A percentile compares a stretch with the other conserved stretches of the same genome.
Conservation (phyloP, 2,797 vertebrate genomes). For the Catharus ustulatus region DNA sequence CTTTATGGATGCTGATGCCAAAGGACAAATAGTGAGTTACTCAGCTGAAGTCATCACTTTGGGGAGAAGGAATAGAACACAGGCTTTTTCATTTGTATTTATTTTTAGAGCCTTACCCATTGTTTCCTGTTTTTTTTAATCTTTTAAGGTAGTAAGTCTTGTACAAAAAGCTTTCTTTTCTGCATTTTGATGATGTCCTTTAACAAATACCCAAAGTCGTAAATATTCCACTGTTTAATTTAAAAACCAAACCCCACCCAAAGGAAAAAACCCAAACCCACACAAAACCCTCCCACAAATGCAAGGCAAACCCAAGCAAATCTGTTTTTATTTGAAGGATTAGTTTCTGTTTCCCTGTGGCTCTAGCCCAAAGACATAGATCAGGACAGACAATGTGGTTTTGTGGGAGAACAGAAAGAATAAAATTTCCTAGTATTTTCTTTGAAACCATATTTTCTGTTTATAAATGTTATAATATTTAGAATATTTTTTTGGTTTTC, state of each 20-base stretch:
- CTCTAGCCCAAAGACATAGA: not conserved
- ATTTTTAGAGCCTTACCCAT: not conserved
- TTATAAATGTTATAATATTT: not conserved
- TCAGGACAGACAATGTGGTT: not conserved
- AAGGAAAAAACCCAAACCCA: not conserved
- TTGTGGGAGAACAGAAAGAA: not conserved
- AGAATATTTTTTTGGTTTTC: not conserved
- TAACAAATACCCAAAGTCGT: not conserved
- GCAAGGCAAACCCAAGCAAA: not conserved
- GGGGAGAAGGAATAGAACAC: not conserved
- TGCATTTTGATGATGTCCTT: not conserved
- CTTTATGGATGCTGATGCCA: not conserved
- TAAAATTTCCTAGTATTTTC: not conserved
- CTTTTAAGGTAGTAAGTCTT: not conserved
- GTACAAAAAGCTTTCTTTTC: not conserved
- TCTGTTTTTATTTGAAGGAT: not conserved
- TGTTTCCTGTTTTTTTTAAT: not conserved
- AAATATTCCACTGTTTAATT: not conserved
- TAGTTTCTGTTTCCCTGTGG: not conserved
- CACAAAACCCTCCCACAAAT: not conserved
- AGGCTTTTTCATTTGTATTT: not conserved
- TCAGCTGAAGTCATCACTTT: not conserved
- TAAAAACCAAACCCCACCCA: not conserved
- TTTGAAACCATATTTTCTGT: not conserved
- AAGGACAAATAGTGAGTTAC: not conserved